Evolutionary conservation across 2,113 vertebrate genomes (phyloP).

Genomic region (Pavo muticus): DNA sequence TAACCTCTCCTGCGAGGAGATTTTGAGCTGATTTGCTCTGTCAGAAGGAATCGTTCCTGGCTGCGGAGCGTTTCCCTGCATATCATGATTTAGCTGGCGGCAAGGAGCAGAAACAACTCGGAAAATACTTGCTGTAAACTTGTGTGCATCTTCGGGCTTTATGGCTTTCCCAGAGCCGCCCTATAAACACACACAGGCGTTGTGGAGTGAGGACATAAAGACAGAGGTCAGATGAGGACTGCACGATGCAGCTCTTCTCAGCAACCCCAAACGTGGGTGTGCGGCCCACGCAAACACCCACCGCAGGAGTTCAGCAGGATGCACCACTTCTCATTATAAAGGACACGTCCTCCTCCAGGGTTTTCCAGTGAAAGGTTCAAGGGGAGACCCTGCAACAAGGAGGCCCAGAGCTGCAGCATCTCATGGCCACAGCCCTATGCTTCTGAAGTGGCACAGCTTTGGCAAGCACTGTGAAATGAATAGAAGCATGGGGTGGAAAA

Average conservation of each 20-base stretch:
- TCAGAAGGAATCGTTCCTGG: slow-evolving; percentile 51
- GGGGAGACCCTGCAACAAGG: background rate
- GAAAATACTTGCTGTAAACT: background rate
- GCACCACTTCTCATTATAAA: background rate
- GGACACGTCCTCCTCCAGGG: background rate
- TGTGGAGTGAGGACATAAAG: background rate
- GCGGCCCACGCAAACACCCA: background rate
- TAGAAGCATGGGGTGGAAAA: background rate
- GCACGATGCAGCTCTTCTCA: background rate
- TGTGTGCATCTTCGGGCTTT: background rate
- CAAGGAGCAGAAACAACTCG: background rate
- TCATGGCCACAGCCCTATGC: accelerated
- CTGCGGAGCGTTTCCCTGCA: background rate
- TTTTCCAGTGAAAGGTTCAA: background rate
- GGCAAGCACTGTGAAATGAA: no score
- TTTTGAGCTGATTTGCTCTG: slow-evolving; percentile 56
- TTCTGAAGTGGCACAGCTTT: accelerated
- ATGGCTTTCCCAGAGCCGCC: background rate
- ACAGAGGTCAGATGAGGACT: background rate
- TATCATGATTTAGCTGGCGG: background rate
- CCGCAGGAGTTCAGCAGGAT: background rate
- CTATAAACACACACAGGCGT: background rate
- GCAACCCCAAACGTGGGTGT: accelerated
- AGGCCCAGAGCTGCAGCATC: background rate
- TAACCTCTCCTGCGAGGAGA: slow-evolving; percentile 65